phyloP scores from a whole-genome alignment of 2,797 vertebrate species.

The Calcarius lapponicus region DNA sequence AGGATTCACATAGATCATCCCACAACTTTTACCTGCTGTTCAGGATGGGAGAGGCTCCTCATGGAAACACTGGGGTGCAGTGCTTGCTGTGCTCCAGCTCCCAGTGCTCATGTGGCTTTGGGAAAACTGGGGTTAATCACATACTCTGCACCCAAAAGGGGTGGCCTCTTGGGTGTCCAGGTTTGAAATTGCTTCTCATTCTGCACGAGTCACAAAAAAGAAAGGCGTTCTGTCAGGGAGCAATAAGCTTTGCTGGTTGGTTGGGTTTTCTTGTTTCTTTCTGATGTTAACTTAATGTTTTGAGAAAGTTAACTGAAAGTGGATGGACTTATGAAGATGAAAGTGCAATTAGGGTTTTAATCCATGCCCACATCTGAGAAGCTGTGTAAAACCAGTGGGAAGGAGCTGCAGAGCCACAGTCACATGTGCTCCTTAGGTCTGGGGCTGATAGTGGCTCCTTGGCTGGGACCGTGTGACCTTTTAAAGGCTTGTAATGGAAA shows the following conservation, averaged over 20 bases:
- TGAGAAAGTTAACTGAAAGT: background rate
- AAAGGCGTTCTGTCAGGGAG: background rate
- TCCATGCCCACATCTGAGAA: background rate
- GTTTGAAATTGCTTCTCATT: background rate
- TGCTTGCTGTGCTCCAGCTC: background rate
- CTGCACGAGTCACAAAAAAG: background rate
- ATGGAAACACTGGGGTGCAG: background rate
- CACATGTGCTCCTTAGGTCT: background rate
- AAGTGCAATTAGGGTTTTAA: background rate
- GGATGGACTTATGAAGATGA: background rate
- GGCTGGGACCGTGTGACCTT: background rate
- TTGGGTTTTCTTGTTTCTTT: background rate
- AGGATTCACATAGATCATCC: background rate
- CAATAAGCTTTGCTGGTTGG: fast-evolving
- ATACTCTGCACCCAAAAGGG: background rate
- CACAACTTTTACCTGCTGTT: background rate
- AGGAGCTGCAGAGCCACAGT: background rate
- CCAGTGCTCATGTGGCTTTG: background rate
- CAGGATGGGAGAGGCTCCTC: background rate
- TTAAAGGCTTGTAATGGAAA: background rate
- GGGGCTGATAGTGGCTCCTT: background rate
- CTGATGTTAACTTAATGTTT: background rate
- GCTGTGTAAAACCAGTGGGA: background rate
- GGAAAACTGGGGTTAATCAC: background rate
- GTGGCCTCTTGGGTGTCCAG: background rate